A percentile compares a stretch with the other conserved stretches of the same genome.
phyloP scores from a whole-genome alignment of 2,888 invertebrate genomes.

The Watsonalla cultraria region DNA sequence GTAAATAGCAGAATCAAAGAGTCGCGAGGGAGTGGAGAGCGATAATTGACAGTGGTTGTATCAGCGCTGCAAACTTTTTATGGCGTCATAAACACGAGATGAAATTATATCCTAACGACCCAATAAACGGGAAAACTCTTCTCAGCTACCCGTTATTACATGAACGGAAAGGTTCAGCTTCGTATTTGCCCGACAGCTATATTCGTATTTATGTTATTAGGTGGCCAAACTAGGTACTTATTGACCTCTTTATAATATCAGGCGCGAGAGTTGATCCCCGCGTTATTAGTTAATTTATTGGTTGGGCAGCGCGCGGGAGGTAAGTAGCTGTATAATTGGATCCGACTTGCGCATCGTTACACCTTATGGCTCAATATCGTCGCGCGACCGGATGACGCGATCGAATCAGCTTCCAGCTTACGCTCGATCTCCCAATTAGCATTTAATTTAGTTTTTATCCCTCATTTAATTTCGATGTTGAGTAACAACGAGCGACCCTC shows the following conservation, averaged over 20 bases:
- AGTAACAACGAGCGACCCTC: constrained; percentile 61
- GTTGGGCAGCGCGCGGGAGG: constrained; percentile 7
- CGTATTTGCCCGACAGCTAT: constrained; percentile 40
- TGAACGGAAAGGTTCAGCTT: constrained; percentile 51
- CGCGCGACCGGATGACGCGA: constrained; percentile 38
- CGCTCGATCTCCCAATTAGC: constrained; percentile 64
- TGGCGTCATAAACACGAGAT: constrained; percentile 72
- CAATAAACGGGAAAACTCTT: constrained; percentile 72
- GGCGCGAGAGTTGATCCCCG: constrained; percentile 6
- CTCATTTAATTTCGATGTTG: constrained; percentile 64
- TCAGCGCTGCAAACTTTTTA: constrained; percentile 71
- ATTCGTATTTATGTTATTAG: constrained; percentile 45
- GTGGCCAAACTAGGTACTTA: constrained; percentile 29
- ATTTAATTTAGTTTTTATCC: constrained; percentile 71
- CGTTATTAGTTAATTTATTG: constrained; percentile 14
- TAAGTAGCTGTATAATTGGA: constrained; percentile 31
- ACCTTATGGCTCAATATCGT: constrained; percentile 48
- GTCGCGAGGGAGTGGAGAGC: constrained; percentile 31
- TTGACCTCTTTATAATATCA: constrained; percentile 15
- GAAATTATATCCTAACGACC: constrained; percentile 75
- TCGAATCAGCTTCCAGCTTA: constrained; percentile 38
- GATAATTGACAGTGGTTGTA: constrained; percentile 67
- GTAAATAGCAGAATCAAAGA: constrained; percentile 35
- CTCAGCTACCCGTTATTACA: constrained; percentile 61
- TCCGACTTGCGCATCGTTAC: constrained; percentile 47